Evolutionary conservation across 1,140 invertebrate genomes (phyloP).

Genomic region (Adoxophyes honmai): DNA sequence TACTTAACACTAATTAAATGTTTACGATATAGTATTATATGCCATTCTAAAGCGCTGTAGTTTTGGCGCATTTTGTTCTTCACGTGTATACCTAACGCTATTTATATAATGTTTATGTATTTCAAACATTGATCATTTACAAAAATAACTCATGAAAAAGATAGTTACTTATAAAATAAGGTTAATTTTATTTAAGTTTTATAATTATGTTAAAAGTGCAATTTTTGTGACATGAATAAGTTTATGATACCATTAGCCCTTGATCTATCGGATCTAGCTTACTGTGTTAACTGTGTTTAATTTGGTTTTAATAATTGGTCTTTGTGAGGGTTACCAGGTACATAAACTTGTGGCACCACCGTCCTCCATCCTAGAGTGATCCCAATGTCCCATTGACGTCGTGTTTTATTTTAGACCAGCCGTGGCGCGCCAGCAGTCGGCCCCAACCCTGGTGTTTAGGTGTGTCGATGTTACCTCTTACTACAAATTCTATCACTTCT

Average conservation of each 20-base stretch:
- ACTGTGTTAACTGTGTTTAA: no score
- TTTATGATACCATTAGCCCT: slow-evolving; percentile 5
- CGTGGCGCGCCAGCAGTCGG: slow-evolving; percentile 76
- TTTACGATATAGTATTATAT: no score
- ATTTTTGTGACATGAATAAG: neutral
- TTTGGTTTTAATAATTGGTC: no score
- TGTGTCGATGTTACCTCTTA: slow-evolving; percentile 74
- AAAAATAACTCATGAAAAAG: no score
- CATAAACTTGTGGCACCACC: slow-evolving; percentile 6
- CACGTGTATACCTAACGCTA: no score
- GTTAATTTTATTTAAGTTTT: neutral
- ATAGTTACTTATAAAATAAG: no score
- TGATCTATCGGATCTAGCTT: neutral
- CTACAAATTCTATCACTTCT: slow-evolving; percentile 51
- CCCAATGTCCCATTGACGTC: slow-evolving; percentile 53
- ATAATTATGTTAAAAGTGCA: neutral
- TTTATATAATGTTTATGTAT: no score
- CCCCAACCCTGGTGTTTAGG: slow-evolving; percentile 77
- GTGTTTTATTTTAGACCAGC: slow-evolving; percentile 77
- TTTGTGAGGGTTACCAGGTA: neutral
- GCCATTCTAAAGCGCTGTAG: no score
- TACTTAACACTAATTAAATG: no score
- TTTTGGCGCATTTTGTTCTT: no score
- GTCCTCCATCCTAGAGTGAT: slow-evolving; percentile 16
- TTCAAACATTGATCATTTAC: no score